Base-by-base conservation (phyloP, 2,113 vertebrate species). In the Lanius collurio region DNA sequence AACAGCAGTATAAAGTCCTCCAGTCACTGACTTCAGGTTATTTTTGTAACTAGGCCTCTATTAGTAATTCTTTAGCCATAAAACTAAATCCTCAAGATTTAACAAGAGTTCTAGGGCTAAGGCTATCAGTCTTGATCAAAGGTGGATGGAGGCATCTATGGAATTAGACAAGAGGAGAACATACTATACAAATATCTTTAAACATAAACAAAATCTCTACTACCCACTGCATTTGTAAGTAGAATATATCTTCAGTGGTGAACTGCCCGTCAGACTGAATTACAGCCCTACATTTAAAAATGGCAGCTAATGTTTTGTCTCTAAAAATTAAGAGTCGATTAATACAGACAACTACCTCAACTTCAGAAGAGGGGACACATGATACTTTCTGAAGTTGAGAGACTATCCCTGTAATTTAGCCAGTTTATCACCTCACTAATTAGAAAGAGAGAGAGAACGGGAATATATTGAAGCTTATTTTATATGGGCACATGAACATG, bases 51-150 rank as follows among this genome's bases (percentile, higher is more conserved):
- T 59, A 77, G 49, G 52, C 68, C 24, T 67, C 49, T 77, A 31
- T 39, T 42, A 49, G 70, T 93, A 81, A 56, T 55, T 96, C 41
- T 75, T 94, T 47, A 90, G 64, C 41, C 52, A 67, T 76, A 88
- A 93, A 83, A 92, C 62, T 87, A 95, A 89, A 94, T 83, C 42
- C 46, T 94, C 39, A 55, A 81, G 59, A 77, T 88, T 55, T 83
- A 86, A 86, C 37, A 77, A 63, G 68, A 81, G 46, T 70, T 83
- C 76, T 89, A 90, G 55, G 23, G 33, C 78, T 93, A 93, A 83
- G 33, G 39, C 75, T 73, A 77, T 35, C 63, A 62, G 46, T 88
- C n/a, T 69, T 80, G 67, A 80, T 55, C 83, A 85, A 83, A 88
- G 55, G 23, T 80, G 63, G 46, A 77, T 74, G 30, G 33, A 89